These are phyloP conservation scores for Lochmaea crataegi DNA, from an alignment of 2,888 invertebrate species.

Conservation along the genomic window DNA sequence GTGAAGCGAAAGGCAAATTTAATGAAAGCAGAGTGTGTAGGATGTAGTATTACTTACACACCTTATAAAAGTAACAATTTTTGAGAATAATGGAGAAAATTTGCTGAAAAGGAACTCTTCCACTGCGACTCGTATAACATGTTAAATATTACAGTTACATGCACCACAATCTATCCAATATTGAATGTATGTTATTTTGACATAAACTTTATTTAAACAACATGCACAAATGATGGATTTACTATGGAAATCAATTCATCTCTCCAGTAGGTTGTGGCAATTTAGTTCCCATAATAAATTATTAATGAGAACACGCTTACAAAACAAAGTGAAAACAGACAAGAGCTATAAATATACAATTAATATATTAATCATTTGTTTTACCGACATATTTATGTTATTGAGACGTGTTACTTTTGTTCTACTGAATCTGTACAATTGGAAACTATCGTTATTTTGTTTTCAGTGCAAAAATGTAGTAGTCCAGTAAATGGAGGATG, in stretches of 20 bases:
- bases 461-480: too few relatives aligned
- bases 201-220: background rate
- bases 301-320: slow-evolving; percentile 30
- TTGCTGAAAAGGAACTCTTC: too few relatives aligned
- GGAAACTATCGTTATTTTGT: background rate
- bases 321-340: slow-evolving; percentile 32
- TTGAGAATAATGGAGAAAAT: too few relatives aligned
- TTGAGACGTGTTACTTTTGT: slow-evolving; percentile 16
- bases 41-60: too few relatives aligned
- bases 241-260: slow-evolving; percentile 30
- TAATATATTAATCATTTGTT: slow-evolving; percentile 18
- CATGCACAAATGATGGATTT: slow-evolving; percentile 30
- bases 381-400: slow-evolving; percentile 17
- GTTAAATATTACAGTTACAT: too few relatives aligned
- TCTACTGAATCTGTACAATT: background rate
- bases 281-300: slow-evolving; percentile 39
- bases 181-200: background rate
- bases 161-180: too few relatives aligned
- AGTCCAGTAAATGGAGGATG: too few relatives aligned
- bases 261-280: slow-evolving; percentile 13
- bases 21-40: too few relatives aligned
- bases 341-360: slow-evolving; percentile 31
- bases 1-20: too few relatives aligned
- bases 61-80: too few relatives aligned
- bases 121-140: too few relatives aligned